Evolutionary conservation across 2,113 vertebrate species (phyloP).

Genomic region (Chloropsis cyanopogon): DNA sequence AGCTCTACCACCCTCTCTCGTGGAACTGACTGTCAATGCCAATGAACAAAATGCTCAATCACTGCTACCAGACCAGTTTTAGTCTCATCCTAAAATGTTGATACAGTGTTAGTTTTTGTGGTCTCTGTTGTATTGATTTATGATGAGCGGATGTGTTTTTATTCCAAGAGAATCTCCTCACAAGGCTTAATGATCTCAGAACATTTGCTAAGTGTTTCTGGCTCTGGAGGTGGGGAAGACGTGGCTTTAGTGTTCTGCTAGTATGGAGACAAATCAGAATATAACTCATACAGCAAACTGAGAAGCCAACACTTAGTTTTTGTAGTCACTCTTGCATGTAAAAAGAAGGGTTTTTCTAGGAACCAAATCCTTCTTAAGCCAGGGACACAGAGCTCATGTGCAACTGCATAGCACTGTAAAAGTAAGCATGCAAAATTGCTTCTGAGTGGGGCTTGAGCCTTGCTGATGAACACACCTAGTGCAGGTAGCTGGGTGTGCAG

Average conservation of each 20-base stretch:
- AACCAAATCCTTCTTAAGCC: background rate
- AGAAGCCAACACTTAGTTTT: background rate
- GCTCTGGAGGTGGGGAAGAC: background rate
- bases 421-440: background rate
- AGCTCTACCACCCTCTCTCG: background rate
- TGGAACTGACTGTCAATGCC: background rate
- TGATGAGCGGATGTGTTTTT: background rate
- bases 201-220: background rate
- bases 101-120: background rate
- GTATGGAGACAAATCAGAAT: background rate
- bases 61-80: background rate
- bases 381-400: background rate
- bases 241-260: background rate
- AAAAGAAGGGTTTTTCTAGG: background rate
- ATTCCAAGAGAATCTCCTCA: background rate
- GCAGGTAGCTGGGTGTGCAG: background rate
- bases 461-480: background rate
- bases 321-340: background rate
- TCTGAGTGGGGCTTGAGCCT: background rate
- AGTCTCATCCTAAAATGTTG: background rate
- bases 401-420: background rate
- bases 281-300: background rate
- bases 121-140: background rate
- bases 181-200: background rate
- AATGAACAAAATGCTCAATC: background rate